Conservation (phyloP, 2,888 invertebrate genomes). For the Erynnis tages region DNA sequence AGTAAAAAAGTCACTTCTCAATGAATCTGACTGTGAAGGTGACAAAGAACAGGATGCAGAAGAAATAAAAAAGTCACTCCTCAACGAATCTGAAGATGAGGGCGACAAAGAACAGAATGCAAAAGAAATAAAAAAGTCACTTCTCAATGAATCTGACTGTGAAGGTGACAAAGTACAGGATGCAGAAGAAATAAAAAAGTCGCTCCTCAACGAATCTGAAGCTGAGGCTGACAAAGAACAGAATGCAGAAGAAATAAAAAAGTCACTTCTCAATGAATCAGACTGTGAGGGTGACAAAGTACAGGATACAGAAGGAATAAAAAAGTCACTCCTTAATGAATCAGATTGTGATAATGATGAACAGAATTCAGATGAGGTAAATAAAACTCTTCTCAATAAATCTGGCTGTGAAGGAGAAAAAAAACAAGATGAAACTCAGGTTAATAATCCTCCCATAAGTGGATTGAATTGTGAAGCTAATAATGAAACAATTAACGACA, state of each 20-base stretch:
- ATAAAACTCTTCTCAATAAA: too few relatives aligned
- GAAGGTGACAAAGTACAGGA: conserved; percentile 5
- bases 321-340: too few relatives aligned
- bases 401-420: too few relatives aligned
- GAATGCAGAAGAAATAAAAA: conserved; percentile 10
- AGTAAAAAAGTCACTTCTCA: conserved; percentile 35
- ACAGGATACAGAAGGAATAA: too few relatives aligned
- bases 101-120: conserved; percentile 16
- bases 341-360: conserved; percentile 17
- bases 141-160: conserved; percentile 8
- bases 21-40: conserved; percentile 41
- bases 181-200: neutral
- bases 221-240: neutral
- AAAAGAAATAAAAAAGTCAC: conserved; percentile 9
- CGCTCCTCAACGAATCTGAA: neutral
- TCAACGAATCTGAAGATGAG: neutral
- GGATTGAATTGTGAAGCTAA: too few relatives aligned
- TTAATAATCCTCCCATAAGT: too few relatives aligned
- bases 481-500: too few relatives aligned
- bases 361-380: too few relatives aligned
- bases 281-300: conserved; percentile 1
- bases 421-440: too few relatives aligned
- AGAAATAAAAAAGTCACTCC: too few relatives aligned
- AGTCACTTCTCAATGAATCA: conserved; percentile 22
- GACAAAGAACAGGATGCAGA: conserved; percentile 2